Base-by-base conservation (phyloP, 2,797 vertebrate species). In the Ammospiza maritima region DNA sequence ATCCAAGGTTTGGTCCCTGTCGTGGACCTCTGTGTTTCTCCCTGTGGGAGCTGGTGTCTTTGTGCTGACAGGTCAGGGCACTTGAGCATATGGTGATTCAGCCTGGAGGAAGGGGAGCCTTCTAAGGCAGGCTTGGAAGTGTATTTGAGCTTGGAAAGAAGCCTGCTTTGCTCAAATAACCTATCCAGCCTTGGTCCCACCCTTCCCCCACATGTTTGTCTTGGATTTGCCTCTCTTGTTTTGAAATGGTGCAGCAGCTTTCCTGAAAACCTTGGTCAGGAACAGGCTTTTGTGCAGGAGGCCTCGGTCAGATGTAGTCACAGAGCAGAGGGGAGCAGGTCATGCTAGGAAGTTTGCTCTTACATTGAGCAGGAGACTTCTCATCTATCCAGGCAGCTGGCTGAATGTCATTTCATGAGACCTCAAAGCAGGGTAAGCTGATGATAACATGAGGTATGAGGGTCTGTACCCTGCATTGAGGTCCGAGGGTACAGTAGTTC, bases 21-120 rank as follows among this genome's bases (percentile, higher is more conserved):
- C 0, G 14, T 73, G 83, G 93, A 92, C 89, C 65, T 92, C 67
- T 77, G 62, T 84, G 57, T 95, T 96, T 95, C 83, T 95, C 70
- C 94, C 88, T 85, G 89, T 94, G 89, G 93, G 90, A 94, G 90
- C 73, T 92, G 57, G 36, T 92, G 91, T 95, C 85, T 90, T 88
- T 86, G 62, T 89, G 81, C 75, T 90, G 83, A 82, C 19, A 16
- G 34, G 48, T 91, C 56, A 82, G 78, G 87, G 75, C 32, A 34
- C 72, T 89, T 66, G 90, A 70, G 70, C 32, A 8, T 81, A 54
- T 0, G 2, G 34, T 44, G 34, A 64, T 84, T 91, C 34, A 61
- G 64, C 47, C 48, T 90, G 83, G 88, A 94, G 77, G 64, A 94
- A 81, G 65, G 60, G 42, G 48, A 93, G 47, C 40, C 79, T 86